These are phyloP conservation scores for Thamnaconus septentrionalis DNA, from an alignment of 2,113 vertebrate genomes.

Conservation along the genomic window DNA sequence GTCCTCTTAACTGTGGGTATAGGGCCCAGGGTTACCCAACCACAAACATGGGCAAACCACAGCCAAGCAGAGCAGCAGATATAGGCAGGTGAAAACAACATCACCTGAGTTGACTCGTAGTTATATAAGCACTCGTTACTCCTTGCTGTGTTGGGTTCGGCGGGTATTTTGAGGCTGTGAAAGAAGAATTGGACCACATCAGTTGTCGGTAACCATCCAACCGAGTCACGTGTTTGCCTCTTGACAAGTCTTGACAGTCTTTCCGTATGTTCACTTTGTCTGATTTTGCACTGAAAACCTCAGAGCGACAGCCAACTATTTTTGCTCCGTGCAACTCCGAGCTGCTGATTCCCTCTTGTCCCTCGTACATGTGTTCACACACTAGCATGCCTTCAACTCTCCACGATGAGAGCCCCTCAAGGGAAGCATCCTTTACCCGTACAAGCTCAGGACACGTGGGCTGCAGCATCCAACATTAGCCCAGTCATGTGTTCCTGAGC, in stretches of 20 bases:
- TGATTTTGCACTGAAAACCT: too few species aligned
- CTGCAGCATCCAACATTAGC: slow-evolving; percentile 25
- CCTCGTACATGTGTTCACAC: neutral
- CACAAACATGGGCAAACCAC: slow-evolving; percentile 3
- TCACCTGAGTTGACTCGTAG: neutral
- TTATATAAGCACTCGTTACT: neutral
- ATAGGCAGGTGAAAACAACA: neutral
- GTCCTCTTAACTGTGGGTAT: neutral
- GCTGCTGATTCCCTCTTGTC: neutral
- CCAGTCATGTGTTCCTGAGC: slow-evolving; percentile 30
- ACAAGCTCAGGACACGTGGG: slow-evolving; percentile 29
- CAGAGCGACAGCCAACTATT: too few species aligned
- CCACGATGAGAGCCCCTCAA: slow-evolving; percentile 14
- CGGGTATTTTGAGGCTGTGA: neutral
- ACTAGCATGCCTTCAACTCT: slow-evolving; percentile 7
- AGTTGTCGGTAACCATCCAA: too few species aligned
- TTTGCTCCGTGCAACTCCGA: too few species aligned
- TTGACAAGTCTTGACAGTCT: too few species aligned
- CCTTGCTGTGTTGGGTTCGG: neutral
- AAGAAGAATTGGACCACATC: too few species aligned
- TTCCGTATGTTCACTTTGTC: neutral
- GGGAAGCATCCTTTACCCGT: slow-evolving; percentile 28
- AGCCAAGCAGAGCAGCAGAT: neutral
- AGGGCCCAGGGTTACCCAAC: neutral
- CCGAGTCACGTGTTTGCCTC: too few species aligned